Evolutionary conservation across 1,140 invertebrate genomes (phyloP), one percentile per base, ranked within the genome.

Genomic region (Trichonephila clavipes): DNA sequence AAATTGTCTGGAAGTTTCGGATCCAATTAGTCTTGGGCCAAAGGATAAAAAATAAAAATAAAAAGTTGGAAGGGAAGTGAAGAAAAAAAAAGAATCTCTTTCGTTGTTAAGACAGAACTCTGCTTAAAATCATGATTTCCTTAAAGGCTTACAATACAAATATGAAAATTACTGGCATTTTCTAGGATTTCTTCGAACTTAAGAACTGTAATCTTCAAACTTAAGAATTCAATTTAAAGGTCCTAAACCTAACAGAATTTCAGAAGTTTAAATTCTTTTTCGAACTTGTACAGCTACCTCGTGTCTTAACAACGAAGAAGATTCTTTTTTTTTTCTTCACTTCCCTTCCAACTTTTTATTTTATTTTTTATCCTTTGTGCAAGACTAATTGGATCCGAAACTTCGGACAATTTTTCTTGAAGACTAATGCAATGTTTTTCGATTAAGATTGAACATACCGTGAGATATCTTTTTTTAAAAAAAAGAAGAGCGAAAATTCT

Each of bases 1-100:
- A 82, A 18, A 34, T 82, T 19, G 18, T 82, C 34, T 6, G n/a
- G 40, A 82, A 82, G 77, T 34, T 82, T 82, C 19, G 19, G 34
- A 82, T 82, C 77, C 77, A 82, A 82, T 82, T 82, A 82, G 77
- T 18, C 34, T 82, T 28, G n/a, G n/a, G 64, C 19, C 19, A 69
- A 69, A 51, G 21, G 34, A 82, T 82, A 51, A 82, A 51, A 34
- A 82, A 82, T 10, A n/a, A 28, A 28, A 28, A 28, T 6, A 44
- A 51, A 82, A 16, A 77, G 34, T 28, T 21, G 28, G 14, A 40
- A 77, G 24, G 8, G 28, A 28, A 77, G 14, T 14, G n/a, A n/a
- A 14, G n/a, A 28, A 28, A 77, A 77, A 28, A 28, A 77, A 10
- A 77, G 6, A 12, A 8, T 77, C 69, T 34, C 34, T 7, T 5